Evolutionary conservation across 30 jellyfish, hydroid and myxozoan species (phyloP), one percentile per base, ranked within the genome.

Genomic region (Chironex yamaguchii): DNA sequence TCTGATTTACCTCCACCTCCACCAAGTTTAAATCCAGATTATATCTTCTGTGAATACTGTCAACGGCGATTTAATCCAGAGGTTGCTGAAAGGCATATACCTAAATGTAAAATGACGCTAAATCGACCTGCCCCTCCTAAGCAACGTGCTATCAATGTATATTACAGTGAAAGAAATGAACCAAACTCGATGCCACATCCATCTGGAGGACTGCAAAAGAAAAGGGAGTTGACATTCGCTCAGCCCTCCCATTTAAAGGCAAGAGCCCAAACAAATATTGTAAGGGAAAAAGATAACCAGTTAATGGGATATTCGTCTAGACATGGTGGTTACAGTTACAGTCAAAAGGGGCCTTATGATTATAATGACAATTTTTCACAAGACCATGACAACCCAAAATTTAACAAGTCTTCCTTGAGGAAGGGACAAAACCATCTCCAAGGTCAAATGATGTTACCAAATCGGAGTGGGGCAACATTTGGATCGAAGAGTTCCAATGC

Each of bases 1-100:
- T 92, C 98, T 27, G 98, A 92, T 77, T 93, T 92, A 2, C 98
- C 98, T 26, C 98, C 98, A 52, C 98, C 98, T 29, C 98, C 98
- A 34, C 98, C 98, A 17, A 84, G 97, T 36, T 75, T 92, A 33
- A 92, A 92, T 58, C 96, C 96, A 0, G 95, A 92, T 80, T 92
- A 92, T 66, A 89, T 92, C 31, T 62, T 20, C 3, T 92, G 98
- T 54, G 94, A 85, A 70, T 82, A 92, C 35, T 92, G 98, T 63
- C 58, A 86, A 23, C 64, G 98, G 36, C 62, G 98, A 22, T 92
- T 92, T 54, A 92, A 85, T 78, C 98, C 96, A 34, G 81, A 86
- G 2, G 98, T 92, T 42, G 98, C 98, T 11, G 98, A 92, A 66
- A 82, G 98, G 42, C 98, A 92, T 62, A 92, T 92, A 9, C 98